These are phyloP conservation scores for Vespertilio murinus DNA, from an alignment of 2,797 vertebrate genomes.

Conservation along the genomic window DNA sequence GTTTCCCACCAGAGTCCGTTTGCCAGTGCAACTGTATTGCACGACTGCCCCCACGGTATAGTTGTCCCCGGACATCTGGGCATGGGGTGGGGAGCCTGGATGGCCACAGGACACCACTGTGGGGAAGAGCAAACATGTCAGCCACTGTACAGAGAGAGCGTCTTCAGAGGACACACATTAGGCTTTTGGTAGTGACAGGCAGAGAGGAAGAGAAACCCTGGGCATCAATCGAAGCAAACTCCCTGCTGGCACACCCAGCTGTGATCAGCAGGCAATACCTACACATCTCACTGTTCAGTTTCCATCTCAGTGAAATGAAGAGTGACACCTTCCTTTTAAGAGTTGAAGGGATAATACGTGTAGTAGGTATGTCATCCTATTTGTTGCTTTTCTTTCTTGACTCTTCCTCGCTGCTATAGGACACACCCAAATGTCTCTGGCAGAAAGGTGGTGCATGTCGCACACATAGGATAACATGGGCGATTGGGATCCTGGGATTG, in stretches of 20 bases:
- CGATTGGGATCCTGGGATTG: neutral
- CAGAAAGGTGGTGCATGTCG: neutral
- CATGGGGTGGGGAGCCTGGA: constrained; percentile 93
- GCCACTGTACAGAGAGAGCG: neutral
- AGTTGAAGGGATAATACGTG: neutral
- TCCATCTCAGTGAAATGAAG: neutral
- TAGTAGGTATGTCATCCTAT: neutral
- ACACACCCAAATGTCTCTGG: neutral
- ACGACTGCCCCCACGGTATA: constrained; percentile 94
- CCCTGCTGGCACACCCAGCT: neutral
- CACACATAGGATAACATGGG: neutral
- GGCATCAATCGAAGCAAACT: neutral
- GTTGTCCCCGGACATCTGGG: constrained; percentile 93
- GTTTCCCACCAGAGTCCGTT: constrained; percentile 91
- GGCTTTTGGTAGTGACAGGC: neutral
- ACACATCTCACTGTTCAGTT: neutral
- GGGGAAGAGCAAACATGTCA: constrained; percentile 45
- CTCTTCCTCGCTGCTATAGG: neutral
- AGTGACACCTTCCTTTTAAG: neutral
- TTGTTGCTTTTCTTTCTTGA: neutral
- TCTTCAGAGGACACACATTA: neutral
- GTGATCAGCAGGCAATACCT: neutral
- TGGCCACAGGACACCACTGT: constrained; percentile 96
- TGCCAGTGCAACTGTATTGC: constrained; percentile 93
- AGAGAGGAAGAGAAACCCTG: neutral